Evolutionary conservation across 1,140 invertebrate genomes (phyloP), one percentile per base, ranked within the genome.

Genomic region (Chironomus tepperi): DNA sequence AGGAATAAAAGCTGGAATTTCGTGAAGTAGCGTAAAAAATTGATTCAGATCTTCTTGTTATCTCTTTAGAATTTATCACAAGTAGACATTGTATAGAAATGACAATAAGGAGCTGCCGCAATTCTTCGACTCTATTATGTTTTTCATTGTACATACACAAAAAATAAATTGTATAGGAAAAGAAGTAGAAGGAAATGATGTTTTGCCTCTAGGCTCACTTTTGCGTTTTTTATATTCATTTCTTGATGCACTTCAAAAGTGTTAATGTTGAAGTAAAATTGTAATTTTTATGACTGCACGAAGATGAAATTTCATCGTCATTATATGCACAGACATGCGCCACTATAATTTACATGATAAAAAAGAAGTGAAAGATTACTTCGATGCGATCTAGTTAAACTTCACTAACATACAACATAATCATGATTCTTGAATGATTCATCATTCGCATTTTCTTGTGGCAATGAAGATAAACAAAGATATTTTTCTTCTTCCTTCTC

Each of bases 321-420:
- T 57, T 57, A 57, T 57, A 15, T 57, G 47, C 47, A n/a, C 47
- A 57, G 47, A 57, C 47, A 57, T 57, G 47, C 47, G 47, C 47
- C 47, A 57, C 47, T 57, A 57, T 57, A 57, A 57, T 57, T 57
- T 57, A 57, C 47, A 57, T 57, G 47, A 57, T 57, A 57, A 12
- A 57, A 57, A 57, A n/a, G 47, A 57, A 57, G 47, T 57, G 47
- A 57, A 57, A n/a, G 47, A 57, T 57, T 57, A n/a, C 47, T 57
- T 57, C 47, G 12, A 57, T 57, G 47, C 47, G 47, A 57, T 57
- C 47, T 57, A 57, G 47, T 57, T 57, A 57, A 57, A 57, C 47
- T 57, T 57, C 12, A n/a, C 47, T 12, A 12, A 5, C 47, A 5
- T 57, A 57, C 47, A 57, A 57, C 47, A 57, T 57, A 57, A 57